Evolutionary conservation across 2,113 vertebrate genomes (phyloP).

Genomic region (Dromas ardeola): DNA sequence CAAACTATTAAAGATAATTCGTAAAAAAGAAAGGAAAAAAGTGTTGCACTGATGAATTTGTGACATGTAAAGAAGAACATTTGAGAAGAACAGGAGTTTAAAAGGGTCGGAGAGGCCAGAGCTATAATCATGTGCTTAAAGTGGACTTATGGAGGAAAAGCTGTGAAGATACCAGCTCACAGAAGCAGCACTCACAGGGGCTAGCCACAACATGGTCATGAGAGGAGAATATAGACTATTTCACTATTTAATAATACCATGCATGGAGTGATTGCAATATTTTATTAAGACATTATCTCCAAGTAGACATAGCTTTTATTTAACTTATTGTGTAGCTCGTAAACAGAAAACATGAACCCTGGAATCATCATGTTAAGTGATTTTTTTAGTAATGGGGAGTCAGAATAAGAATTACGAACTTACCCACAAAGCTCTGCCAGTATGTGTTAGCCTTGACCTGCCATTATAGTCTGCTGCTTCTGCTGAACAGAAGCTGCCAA

Average conservation of each 20-base stretch:
- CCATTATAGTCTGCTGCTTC: not conserved
- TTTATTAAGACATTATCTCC: not conserved
- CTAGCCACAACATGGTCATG: not conserved
- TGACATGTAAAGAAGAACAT: not conserved
- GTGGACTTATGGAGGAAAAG: not conserved
- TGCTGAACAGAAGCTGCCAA: constrained; percentile 2
- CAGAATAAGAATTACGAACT: constrained; percentile 2
- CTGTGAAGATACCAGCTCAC: not conserved
- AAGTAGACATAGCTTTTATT: not conserved
- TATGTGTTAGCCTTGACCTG: constrained; percentile 24
- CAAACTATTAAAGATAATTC: not conserved
- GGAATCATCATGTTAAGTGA: not conserved
- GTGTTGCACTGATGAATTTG: not conserved
- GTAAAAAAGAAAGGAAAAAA: not conserved
- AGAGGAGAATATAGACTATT: not conserved
- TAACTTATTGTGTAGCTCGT: not conserved
- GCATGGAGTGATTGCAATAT: not conserved
- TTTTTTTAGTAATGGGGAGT: not conserved
- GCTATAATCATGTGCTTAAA: not conserved
- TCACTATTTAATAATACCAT: not conserved
- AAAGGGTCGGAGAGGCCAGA: not conserved
- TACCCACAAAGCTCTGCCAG: not conserved
- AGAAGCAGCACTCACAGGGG: not conserved
- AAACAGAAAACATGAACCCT: not conserved
- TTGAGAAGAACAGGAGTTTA: not conserved